Percentiles rank a stretch among this genome's conserved stretches.
Conservation (phyloP, 2,888 invertebrate genomes). For the Dasypolia templi region DNA sequence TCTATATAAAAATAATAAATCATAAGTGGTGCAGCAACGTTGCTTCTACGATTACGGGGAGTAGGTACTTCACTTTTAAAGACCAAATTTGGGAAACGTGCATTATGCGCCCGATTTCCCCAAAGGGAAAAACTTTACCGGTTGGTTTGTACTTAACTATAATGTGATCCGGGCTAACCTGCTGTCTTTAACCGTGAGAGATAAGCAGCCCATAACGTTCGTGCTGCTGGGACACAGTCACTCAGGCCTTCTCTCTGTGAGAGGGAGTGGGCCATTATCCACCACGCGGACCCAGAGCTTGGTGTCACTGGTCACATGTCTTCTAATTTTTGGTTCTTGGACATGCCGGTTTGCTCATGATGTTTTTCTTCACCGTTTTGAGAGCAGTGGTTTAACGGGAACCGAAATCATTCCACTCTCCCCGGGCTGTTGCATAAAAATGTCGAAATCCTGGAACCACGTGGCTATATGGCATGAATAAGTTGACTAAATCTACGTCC, state of each 20-base stretch:
- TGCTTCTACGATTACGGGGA: too few relatives aligned
- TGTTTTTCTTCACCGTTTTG: background rate
- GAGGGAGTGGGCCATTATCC: too few relatives aligned
- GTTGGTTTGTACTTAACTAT: background rate
- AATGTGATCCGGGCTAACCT: background rate
- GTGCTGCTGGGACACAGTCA: background rate
- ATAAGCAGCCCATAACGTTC: background rate
- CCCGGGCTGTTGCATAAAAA: background rate
- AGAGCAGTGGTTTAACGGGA: background rate
- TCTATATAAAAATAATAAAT: too few relatives aligned
- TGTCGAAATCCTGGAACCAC: background rate
- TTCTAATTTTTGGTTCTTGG: background rate
- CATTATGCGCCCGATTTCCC: background rate
- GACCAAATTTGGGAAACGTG: background rate
- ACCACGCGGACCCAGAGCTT: background rate
- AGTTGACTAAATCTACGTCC: background rate
- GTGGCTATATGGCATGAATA: background rate
- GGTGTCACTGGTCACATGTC: background rate
- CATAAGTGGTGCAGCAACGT: too few relatives aligned
- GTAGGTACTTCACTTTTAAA: background rate
- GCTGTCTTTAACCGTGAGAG: background rate
- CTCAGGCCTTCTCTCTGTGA: too few relatives aligned
- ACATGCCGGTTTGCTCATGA: background rate
- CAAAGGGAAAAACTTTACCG: background rate
- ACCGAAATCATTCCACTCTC: too few relatives aligned